A percentile compares a stretch with the other conserved stretches of the same genome.
Evolutionary conservation across 2,888 invertebrate genomes (phyloP).

Genomic region (Sarcophaga rosellei): DNA sequence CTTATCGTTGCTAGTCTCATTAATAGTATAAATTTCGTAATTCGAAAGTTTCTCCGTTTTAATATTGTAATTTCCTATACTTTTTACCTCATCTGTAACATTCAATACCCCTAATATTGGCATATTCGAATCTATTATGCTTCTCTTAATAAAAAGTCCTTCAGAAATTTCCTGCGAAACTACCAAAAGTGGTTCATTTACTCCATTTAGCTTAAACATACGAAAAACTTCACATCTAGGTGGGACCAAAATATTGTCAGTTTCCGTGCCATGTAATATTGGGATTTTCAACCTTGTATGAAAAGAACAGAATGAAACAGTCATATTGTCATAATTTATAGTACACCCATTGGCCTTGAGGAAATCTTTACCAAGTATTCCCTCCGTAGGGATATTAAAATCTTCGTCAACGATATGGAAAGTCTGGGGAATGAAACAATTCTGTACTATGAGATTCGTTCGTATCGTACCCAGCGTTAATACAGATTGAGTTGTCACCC

Average conservation of each 20-base stretch:
- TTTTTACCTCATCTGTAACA: too few species aligned
- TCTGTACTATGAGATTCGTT: not conserved
- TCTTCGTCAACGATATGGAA: not conserved
- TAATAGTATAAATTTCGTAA: too few species aligned
- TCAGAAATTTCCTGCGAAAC: conserved; percentile 39
- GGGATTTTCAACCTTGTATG: conserved; percentile 1
- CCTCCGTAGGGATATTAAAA: conserved; percentile 5
- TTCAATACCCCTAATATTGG: too few species aligned
- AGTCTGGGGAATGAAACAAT: conserved; percentile 22
- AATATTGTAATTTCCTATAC: not conserved
- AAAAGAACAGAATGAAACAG: not conserved
- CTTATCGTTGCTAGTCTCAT: too few species aligned
- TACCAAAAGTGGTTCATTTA: conserved; percentile 30
- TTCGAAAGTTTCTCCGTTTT: not conserved
- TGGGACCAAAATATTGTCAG: conserved; percentile 39
- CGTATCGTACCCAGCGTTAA: not conserved
- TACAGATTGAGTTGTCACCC: conserved; percentile 10
- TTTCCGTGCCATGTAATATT: conserved; percentile 26
- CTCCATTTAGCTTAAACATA: conserved; percentile 15
- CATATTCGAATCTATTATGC: not conserved
- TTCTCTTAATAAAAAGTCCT: not conserved
- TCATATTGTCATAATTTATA: conserved; percentile 15
- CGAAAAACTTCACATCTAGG: conserved; percentile 39
- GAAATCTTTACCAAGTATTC: conserved; percentile 13
- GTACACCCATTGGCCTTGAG: not conserved